A percentile compares a stretch with the other conserved stretches of the same genome.
phyloP scores from a whole-genome alignment of 1,140 invertebrate genomes.

The Agraylea sexmaculata region DNA sequence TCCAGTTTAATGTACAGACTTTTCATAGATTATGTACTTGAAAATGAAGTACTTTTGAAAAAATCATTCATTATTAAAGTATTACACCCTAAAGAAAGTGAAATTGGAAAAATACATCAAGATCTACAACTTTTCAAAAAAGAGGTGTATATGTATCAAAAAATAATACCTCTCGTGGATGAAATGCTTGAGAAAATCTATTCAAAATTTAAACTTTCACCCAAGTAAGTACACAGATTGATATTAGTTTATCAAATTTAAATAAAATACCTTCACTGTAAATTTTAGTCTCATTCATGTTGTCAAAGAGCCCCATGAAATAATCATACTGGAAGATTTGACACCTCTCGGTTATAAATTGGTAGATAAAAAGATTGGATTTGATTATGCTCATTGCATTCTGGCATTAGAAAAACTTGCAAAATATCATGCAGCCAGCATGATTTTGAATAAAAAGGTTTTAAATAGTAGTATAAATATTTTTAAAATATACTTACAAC shows the following conservation, averaged over 20 bases:
- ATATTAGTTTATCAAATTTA: not conserved
- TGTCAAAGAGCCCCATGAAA: conserved; percentile 24
- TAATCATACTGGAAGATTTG: conserved; percentile 44
- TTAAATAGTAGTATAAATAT: not conserved
- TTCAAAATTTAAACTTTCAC: not conserved
- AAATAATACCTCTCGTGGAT: conserved; percentile 10
- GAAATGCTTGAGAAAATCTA: too few species aligned
- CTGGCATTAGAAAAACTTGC: conserved; percentile 39
- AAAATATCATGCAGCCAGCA: conserved; percentile 41
- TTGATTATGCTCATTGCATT: conserved; percentile 38
- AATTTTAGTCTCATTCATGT: conserved; percentile 9
- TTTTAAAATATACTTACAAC: conserved; percentile 4
- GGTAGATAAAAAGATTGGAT: conserved; percentile 35
- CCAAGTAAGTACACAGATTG: not conserved
- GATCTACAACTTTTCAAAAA: conserved; percentile 11
- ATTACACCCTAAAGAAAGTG: conserved; percentile 13
- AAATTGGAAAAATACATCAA: conserved; percentile 11
- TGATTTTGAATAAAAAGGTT: conserved; percentile 40
- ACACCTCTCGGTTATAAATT: conserved; percentile 40
- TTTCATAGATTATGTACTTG: not conserved
- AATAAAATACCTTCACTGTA: not conserved
- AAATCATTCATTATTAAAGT: conserved; percentile 17
- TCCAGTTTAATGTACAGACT: conserved; percentile 14
- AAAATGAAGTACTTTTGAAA: not conserved
- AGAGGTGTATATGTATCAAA: conserved; percentile 16